phyloP scores from a whole-genome alignment of 1,140 invertebrate species.

The Doryteuthis pealeii region DNA sequence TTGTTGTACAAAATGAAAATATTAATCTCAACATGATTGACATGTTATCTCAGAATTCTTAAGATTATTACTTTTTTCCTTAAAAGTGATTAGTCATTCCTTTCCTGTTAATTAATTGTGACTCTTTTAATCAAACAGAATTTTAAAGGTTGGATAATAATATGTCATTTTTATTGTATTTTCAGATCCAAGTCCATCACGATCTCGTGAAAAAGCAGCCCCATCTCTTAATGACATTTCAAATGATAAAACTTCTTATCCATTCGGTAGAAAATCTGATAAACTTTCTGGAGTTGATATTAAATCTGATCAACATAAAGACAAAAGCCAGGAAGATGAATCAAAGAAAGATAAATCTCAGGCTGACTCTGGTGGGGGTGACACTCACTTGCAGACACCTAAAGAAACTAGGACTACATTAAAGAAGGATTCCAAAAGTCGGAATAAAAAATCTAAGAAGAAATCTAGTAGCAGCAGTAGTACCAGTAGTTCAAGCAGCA shows the following conservation, averaged over 20 bases:
- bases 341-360: background rate
- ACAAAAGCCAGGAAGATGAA: conserved; percentile 18
- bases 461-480: conserved; percentile 14
- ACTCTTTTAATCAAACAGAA: too few species aligned
- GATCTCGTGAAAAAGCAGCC: background rate
- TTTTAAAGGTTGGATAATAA: too few species aligned
- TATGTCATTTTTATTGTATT: too few species aligned
- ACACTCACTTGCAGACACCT: background rate
- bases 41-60: too few species aligned
- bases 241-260: background rate
- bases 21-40: too few species aligned
- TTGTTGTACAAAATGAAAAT: too few species aligned
- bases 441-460: conserved; percentile 9
- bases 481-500: conserved; percentile 12
- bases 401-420: background rate
- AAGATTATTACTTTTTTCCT: too few species aligned
- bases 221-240: background rate
- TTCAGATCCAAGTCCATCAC: background rate
- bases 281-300: conserved; percentile 42
- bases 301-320: conserved; percentile 19
- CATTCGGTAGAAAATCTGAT: conserved; percentile 37
- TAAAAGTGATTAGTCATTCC: too few species aligned
- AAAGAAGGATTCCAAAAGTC: background rate
- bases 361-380: background rate
- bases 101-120: too few species aligned